phyloP scores from a whole-genome alignment of 1,140 invertebrate genomes.

The Drosophila pandora region DNA sequence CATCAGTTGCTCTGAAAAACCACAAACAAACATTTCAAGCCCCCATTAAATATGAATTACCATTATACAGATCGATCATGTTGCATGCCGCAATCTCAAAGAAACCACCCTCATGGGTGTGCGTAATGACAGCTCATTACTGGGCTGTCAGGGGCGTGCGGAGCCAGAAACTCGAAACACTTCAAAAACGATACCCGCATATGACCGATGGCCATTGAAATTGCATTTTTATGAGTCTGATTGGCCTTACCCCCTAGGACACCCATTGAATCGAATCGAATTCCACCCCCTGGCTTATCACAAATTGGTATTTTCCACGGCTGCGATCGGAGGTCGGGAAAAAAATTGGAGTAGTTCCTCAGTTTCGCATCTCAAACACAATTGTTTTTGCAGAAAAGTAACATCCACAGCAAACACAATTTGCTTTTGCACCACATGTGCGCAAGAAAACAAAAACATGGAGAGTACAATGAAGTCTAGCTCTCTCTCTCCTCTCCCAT shows the following conservation, averaged over 20 bases:
- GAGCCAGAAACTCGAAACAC: constrained; percentile 51
- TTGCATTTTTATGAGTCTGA: constrained; percentile 48
- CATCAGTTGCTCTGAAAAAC: constrained; percentile 24
- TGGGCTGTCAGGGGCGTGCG: constrained; percentile 23
- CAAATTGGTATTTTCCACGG: constrained; percentile 46
- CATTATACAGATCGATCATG: constrained; percentile 67
- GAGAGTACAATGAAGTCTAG: constrained; percentile 9
- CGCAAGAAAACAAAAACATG: constrained; percentile 26
- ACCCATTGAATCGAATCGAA: constrained; percentile 13
- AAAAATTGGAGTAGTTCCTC: constrained; percentile 5
- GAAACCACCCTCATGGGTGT: constrained; percentile 49
- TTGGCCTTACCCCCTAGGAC: constrained; percentile 38
- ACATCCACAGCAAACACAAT: constrained; percentile 28
- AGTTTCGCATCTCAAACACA: constrained; percentile 12
- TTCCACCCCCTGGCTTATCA: constrained; percentile 38
- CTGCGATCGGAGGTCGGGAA: constrained; percentile 10
- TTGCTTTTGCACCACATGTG: not conserved
- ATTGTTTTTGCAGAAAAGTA: not conserved
- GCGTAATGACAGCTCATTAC: constrained; percentile 59
- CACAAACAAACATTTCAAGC: constrained; percentile 42
- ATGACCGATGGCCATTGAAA: constrained; percentile 60
- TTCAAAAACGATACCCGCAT: constrained; percentile 62
- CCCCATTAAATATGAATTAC: constrained; percentile 68
- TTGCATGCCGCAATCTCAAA: constrained; percentile 58
- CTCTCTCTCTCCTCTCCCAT: constrained; percentile 8